A percentile compares a stretch with the other conserved stretches of the same genome.
phyloP scores from a whole-genome alignment of 2,797 vertebrate species.

The Malurus splendens region DNA sequence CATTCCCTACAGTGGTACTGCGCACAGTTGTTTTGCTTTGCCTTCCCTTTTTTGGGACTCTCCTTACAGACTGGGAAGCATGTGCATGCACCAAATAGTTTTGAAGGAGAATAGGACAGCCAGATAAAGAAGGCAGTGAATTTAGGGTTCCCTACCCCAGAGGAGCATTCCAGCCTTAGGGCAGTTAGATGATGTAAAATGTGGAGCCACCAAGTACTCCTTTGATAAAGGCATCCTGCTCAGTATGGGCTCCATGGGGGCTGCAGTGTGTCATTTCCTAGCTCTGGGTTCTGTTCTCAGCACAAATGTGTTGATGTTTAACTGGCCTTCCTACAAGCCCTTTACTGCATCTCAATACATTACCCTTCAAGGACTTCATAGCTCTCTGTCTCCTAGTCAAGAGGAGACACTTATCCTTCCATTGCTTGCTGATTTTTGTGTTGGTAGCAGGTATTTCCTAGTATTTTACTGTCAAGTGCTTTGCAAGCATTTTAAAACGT shows the following conservation, averaged over 20 bases:
- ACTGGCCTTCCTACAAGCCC: not conserved
- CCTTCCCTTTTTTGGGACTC: not conserved
- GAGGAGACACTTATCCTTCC: not conserved
- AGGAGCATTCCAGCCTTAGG: not conserved
- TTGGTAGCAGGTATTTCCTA: not conserved
- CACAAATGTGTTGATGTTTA: not conserved
- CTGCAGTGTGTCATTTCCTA: not conserved
- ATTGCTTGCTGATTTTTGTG: not conserved
- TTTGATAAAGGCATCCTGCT: not conserved
- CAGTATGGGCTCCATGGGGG: not conserved
- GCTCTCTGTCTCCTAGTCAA: not conserved
- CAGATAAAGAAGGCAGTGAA: not conserved
- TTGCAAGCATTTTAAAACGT: not conserved
- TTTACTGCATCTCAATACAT: not conserved
- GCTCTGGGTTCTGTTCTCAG: not conserved
- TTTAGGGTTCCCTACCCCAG: not conserved
- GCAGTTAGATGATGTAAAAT: not conserved
- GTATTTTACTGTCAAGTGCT: not conserved
- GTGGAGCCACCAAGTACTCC: not conserved
- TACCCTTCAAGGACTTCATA: not conserved
- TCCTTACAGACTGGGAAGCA: not conserved
- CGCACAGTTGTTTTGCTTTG: not conserved
- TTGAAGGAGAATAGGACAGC: not conserved
- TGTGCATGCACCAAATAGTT: accelerated
- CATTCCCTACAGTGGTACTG: not conserved